phyloP scores from a whole-genome alignment of 2,888 invertebrate genomes.

The Plebejus anna region DNA sequence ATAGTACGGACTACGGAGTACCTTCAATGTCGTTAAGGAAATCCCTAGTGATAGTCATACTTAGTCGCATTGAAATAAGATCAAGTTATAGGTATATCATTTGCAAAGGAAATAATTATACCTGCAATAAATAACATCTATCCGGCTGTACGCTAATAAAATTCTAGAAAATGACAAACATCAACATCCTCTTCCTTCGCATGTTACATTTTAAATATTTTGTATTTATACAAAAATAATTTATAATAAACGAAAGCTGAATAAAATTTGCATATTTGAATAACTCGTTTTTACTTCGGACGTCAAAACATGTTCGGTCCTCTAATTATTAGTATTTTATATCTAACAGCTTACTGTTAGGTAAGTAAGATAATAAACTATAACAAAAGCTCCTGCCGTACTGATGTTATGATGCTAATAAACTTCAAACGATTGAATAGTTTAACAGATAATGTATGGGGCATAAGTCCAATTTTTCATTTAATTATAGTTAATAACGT shows the following conservation, averaged over 20 bases:
- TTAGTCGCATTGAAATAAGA: background rate
- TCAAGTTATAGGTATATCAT: background rate
- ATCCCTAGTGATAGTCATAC: background rate
- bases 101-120: slow-evolving; percentile 22
- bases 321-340: slow-evolving; percentile 18
- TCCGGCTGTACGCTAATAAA: slow-evolving; percentile 21
- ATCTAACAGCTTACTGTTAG: background rate
- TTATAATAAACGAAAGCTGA: slow-evolving; percentile 24
- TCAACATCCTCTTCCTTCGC: slow-evolving; percentile 25
- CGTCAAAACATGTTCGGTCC: slow-evolving; percentile 14
- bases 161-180: slow-evolving; percentile 18
- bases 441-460: too few relatives aligned
- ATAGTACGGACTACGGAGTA: too few relatives aligned
- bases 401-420: too few relatives aligned
- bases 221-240: slow-evolving; percentile 23
- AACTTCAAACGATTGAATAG: too few relatives aligned
- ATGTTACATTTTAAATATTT: slow-evolving; percentile 17
- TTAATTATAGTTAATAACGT: too few relatives aligned
- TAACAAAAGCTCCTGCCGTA: background rate
- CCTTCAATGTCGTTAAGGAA: background rate
- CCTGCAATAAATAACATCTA: slow-evolving; percentile 22
- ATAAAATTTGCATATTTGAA: slow-evolving; percentile 24
- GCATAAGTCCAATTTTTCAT: too few relatives aligned
- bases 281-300: slow-evolving; percentile 24
- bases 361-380: background rate